These are phyloP conservation scores for Melieria crassipennis DNA, from an alignment of 2,888 invertebrate species.

Conservation along the genomic window DNA sequence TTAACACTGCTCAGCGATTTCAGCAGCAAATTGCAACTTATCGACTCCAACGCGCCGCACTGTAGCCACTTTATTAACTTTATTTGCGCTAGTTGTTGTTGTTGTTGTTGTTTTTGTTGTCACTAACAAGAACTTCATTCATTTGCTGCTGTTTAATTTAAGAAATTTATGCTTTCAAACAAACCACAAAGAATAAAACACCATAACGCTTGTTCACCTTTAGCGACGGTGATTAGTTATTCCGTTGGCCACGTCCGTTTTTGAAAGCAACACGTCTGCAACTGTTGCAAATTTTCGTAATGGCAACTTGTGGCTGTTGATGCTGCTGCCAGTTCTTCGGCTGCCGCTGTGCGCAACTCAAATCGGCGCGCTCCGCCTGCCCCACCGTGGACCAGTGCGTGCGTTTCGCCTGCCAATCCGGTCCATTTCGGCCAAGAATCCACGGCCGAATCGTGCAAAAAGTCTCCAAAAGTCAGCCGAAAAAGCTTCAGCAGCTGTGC, in stretches of 20 bases:
- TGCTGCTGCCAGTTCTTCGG: background rate
- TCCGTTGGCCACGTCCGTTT: conserved; percentile 53
- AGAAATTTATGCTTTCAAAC: background rate
- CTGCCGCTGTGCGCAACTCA: no score
- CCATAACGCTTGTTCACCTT: background rate
- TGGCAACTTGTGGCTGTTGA: conserved; percentile 55
- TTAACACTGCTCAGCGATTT: background rate
- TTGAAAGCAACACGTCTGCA: conserved; percentile 57
- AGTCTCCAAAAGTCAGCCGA: background rate
- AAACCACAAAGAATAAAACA: background rate
- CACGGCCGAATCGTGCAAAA: no score
- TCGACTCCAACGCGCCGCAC: conserved; percentile 40
- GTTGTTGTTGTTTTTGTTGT: no score
- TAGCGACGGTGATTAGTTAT: no score
- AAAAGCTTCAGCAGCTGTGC: background rate
- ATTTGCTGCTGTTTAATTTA: no score
- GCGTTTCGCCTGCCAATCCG: no score
- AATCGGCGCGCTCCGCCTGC: no score
- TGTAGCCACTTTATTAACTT: background rate
- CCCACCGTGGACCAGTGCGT: no score
- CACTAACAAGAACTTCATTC: no score
- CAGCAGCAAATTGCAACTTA: conserved; percentile 44
- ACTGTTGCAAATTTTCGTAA: conserved; percentile 56
- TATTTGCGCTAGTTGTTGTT: no score
- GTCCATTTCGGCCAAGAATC: no score